Conservation (phyloP, 2,797 vertebrate genomes). For the Epinephelus malabaricus region DNA sequence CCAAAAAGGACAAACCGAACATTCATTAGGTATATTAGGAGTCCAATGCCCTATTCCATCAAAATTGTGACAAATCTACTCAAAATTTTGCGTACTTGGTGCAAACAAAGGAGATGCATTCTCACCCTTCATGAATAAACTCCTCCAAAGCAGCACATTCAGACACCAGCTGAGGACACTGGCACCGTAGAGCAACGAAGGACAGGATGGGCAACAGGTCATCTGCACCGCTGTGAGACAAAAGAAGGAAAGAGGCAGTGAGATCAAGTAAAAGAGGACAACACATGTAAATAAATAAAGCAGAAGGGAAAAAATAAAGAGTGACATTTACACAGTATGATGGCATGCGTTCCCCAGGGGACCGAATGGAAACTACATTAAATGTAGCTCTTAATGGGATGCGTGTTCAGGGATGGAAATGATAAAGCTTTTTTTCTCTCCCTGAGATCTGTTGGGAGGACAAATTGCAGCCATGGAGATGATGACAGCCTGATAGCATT, state of each 20-base stretch:
- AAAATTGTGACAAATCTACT: background rate
- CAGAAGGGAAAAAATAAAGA: background rate
- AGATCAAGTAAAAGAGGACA: conserved; percentile 19
- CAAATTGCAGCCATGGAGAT: conserved; percentile 67
- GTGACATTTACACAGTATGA: conserved; percentile 39
- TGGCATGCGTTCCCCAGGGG: conserved; percentile 33
- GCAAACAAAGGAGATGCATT: background rate
- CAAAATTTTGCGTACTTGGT: background rate
- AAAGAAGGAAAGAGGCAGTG: background rate
- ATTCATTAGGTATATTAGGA: too few species aligned
- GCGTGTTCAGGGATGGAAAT: conserved; percentile 59
- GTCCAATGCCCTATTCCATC: background rate
- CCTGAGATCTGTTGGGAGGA: conserved; percentile 62
- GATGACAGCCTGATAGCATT: conserved; percentile 73
- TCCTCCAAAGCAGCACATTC: conserved; percentile 96
- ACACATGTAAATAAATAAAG: conserved; percentile 37
- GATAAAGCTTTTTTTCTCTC: conserved; percentile 58
- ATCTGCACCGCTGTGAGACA: conserved; percentile 89
- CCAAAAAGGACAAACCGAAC: too few species aligned
- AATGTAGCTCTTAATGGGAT: conserved; percentile 53
- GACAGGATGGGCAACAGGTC: conserved; percentile 96
- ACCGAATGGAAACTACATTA: conserved; percentile 44
- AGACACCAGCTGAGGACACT: conserved; percentile 92
- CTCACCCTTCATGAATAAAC: conserved; percentile 96
- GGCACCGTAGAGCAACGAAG: conserved; percentile 91